phyloP scores from a whole-genome alignment of 2,888 invertebrate species.

The Hirtodrosophila alboralis region DNA sequence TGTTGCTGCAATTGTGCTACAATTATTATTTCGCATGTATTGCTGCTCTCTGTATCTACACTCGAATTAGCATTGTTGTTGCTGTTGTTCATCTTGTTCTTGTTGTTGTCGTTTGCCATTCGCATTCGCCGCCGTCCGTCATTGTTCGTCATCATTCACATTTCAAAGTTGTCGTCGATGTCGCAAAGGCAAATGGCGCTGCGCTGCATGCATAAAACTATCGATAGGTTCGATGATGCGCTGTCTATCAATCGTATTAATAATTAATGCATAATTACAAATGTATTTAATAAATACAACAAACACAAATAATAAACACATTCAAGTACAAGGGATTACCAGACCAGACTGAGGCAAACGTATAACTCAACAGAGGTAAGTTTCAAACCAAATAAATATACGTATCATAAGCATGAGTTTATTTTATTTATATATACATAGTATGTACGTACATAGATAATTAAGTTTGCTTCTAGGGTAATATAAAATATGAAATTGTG shows the following conservation, averaged over 20 bases:
- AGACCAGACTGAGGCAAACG: slow-evolving; percentile 18
- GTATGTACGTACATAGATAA: slow-evolving; percentile 16
- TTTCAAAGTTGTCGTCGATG: slow-evolving; percentile 55
- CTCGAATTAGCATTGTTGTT: slow-evolving; percentile 61
- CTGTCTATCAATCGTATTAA: slow-evolving; percentile 40
- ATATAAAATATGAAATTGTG: slow-evolving; percentile 39
- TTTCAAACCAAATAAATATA: slow-evolving; percentile 23
- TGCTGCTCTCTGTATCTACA: slow-evolving; percentile 67
- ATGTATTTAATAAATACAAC: slow-evolving; percentile 25
- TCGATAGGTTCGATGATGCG: slow-evolving; percentile 55
- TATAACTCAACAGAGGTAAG: slow-evolving; percentile 35
- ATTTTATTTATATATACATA: slow-evolving; percentile 1
- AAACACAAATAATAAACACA: slow-evolving; percentile 25
- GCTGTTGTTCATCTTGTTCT: slow-evolving; percentile 22
- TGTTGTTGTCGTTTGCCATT: slow-evolving; percentile 39
- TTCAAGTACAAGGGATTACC: slow-evolving; percentile 48
- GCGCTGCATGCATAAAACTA: slow-evolving; percentile 69
- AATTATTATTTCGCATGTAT: slow-evolving; percentile 73
- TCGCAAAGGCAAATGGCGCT: slow-evolving; percentile 66
- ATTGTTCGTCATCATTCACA: slow-evolving; percentile 67
- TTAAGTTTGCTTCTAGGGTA: slow-evolving; percentile 29
- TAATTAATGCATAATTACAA: slow-evolving; percentile 40
- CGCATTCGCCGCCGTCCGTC: slow-evolving; percentile 65
- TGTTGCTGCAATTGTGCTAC: slow-evolving; percentile 69
- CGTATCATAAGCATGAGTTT: slow-evolving; percentile 3